A percentile compares a stretch with the other conserved stretches of the same genome.
Evolutionary conservation across 2,113 vertebrate genomes (phyloP).

Genomic region (Bombycilla garrulus): DNA sequence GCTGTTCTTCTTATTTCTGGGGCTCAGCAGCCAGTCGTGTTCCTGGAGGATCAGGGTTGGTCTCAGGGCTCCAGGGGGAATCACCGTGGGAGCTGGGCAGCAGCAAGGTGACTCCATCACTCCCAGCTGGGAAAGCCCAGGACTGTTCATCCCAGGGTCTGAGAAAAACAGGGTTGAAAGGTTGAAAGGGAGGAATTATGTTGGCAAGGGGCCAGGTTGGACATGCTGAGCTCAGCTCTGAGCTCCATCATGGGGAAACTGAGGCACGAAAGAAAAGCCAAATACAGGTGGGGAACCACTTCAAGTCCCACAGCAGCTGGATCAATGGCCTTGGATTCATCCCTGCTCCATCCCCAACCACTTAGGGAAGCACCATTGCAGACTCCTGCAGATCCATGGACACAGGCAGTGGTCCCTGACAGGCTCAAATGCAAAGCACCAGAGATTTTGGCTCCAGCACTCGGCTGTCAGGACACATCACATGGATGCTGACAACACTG

Average conservation of each 20-base stretch:
- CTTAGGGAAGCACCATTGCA: too few relatives aligned
- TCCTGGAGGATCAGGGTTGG: rapidly evolving
- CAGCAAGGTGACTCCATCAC: rapidly evolving
- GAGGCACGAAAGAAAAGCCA: background rate
- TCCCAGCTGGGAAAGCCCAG: background rate
- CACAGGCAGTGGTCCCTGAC: rapidly evolving
- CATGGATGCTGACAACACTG: rapidly evolving
- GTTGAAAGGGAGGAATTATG: background rate
- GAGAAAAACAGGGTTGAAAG: background rate
- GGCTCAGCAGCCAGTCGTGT: background rate
- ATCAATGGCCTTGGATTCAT: background rate
- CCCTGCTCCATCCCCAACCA: rapidly evolving
- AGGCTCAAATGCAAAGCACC: background rate
- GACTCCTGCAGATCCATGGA: background rate
- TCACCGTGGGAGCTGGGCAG: background rate
- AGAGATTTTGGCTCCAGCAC: background rate
- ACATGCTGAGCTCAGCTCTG: rapidly evolving
- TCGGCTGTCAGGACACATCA: rapidly evolving
- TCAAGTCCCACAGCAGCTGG: background rate
- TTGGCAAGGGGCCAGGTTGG: background rate
- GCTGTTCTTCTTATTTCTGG: background rate
- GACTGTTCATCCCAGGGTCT: background rate
- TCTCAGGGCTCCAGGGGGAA: background rate
- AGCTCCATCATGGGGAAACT: background rate
- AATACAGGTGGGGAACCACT: background rate